Base-by-base conservation (phyloP, 1,140 invertebrate genomes). In the Lerema accius region DNA sequence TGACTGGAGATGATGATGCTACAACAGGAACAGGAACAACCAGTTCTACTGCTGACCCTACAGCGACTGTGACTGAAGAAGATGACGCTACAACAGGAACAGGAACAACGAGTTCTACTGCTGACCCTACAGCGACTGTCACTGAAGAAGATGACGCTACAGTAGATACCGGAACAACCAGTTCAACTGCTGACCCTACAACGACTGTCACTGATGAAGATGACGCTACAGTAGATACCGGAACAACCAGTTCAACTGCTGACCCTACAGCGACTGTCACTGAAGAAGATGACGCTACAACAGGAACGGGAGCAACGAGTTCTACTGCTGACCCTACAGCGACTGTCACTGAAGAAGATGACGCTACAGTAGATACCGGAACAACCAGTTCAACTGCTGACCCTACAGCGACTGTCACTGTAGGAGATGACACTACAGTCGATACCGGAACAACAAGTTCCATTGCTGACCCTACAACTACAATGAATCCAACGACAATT, bases 171-270 rank as follows among this genome's bases (percentile, higher is more conserved):
- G 23, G 15, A 4, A 11, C 48, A 16, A 15, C 48, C 4, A 50
- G 4, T 35, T 50, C 28, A 19, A 15, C 9, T 4, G 26, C 3
- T 35, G 35, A 32, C 7, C 1, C 1, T 7, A 32, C n/a, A n/a
- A n/a, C n/a, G n/a, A n/a, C 64, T 4, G 65, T 50, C 43, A 62
- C 43, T 0, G 37, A 56, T n/a, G 17, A n/a, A 2, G 19, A 23
- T 23, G 19, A 23, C 5, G 19, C 19, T 23, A 23, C 19, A 23
- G 5, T 5, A 23, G 19, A 2, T 23, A 23, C 19, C 2, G 19
- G 19, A 23, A 23, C 19, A 23, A 23, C 19, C 2, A 23, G 19
- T 23, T 23, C 19, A 3, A 5, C 5, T 3, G 5, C 2, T 23
- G 19, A 23, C 5, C 2, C 2, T 23, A 23, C 19, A 23, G 5